phyloP scores from a whole-genome alignment of 2,888 invertebrate genomes.

The Thymelicus lineola region DNA sequence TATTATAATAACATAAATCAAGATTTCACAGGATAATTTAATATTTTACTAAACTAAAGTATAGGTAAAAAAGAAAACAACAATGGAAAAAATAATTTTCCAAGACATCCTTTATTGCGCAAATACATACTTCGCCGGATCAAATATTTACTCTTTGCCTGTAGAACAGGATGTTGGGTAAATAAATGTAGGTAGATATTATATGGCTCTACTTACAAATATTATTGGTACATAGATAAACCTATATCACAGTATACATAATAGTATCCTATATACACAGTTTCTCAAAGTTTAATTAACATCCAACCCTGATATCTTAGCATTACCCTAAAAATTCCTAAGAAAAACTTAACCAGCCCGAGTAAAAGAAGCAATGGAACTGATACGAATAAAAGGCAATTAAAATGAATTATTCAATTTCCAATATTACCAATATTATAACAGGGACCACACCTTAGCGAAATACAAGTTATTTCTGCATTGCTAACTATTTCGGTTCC shows the following conservation, averaged over 20 bases:
- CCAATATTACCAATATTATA: background rate
- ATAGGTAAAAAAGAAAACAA: too few species aligned
- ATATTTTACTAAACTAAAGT: too few species aligned
- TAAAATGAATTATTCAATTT: background rate
- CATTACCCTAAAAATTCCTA: too few species aligned
- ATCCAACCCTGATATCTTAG: too few species aligned
- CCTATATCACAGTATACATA: background rate
- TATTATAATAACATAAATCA: too few species aligned
- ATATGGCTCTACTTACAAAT: background rate
- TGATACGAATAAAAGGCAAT: background rate
- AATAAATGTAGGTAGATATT: background rate
- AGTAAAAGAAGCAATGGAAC: too few species aligned
- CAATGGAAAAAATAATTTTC: background rate
- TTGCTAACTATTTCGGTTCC: constrained; percentile 5
- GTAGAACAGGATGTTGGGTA: constrained; percentile 9
- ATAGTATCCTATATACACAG: background rate
- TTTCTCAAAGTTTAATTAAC: too few species aligned
- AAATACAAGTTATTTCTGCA: constrained; percentile 1
- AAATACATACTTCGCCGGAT: constrained; percentile 20
- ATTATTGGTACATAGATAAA: too few species aligned
- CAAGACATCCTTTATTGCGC: background rate
- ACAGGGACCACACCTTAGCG: background rate
- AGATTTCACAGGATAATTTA: too few species aligned
- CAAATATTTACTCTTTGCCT: constrained; percentile 11
- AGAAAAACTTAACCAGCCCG: too few species aligned